phyloP scores from a whole-genome alignment of 2,113 vertebrate genomes.

The Butastur rufipennis region DNA sequence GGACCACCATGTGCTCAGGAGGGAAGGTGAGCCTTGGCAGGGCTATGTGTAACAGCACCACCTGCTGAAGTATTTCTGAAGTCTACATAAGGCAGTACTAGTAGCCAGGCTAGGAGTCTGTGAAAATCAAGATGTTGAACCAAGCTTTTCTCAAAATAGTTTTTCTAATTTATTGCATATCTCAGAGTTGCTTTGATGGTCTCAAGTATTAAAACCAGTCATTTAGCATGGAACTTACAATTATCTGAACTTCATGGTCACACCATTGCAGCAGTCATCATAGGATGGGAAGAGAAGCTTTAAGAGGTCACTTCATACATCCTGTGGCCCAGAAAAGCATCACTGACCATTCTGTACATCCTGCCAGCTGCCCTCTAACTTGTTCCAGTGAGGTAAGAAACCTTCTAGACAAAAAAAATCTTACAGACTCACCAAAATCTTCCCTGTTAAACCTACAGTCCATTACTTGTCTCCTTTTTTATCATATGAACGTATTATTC shows the following conservation, averaged over 20 bases:
- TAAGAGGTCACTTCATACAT: background rate
- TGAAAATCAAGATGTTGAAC: background rate
- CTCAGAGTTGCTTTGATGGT: background rate
- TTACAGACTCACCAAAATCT: background rate
- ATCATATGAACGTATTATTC: background rate
- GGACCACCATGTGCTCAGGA: background rate
- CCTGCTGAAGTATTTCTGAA: slow-evolving; percentile 27
- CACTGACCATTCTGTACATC: background rate
- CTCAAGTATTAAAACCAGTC: background rate
- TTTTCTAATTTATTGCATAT: background rate
- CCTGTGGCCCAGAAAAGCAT: background rate
- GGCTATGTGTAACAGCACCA: slow-evolving; percentile 51
- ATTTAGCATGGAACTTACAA: background rate
- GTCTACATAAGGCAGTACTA: background rate
- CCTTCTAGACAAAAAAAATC: background rate
- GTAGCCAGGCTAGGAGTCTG: background rate
- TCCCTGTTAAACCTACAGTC: background rate
- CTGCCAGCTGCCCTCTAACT: background rate
- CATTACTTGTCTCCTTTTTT: background rate
- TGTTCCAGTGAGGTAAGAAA: background rate
- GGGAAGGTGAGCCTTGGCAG: background rate
- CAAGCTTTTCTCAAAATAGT: background rate
- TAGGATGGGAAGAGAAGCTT: background rate
- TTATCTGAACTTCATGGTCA: background rate
- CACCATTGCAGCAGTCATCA: background rate